phyloP scores from a whole-genome alignment of 2,113 vertebrate species.

The Dromiciops gliroides region DNA sequence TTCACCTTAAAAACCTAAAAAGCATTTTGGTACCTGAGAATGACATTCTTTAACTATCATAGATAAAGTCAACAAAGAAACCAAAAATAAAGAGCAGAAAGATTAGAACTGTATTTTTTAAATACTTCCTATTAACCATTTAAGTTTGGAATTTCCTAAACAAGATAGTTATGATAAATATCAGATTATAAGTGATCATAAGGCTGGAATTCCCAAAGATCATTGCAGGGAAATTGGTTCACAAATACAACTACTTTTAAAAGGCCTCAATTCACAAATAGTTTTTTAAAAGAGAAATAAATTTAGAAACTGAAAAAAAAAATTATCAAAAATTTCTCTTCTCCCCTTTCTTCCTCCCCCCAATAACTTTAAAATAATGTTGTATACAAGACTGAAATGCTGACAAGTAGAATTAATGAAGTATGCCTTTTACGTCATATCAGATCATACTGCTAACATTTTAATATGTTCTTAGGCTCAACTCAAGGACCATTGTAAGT shows the following conservation, averaged over 20 bases:
- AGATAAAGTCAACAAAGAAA: not conserved
- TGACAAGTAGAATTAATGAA: not conserved
- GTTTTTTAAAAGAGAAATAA: too few species aligned
- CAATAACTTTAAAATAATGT: not conserved
- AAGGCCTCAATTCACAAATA: not conserved
- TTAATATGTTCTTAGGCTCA: not conserved
- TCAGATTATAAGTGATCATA: not conserved
- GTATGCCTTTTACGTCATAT: not conserved
- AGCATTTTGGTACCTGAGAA: not conserved
- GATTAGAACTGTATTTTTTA: not conserved
- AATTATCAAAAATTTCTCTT: not conserved
- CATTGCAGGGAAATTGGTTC: not conserved
- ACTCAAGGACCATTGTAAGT: not conserved
- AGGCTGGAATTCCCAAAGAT: not conserved
- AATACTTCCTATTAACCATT: not conserved
- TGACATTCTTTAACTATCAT: not conserved
- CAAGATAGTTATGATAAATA: not conserved
- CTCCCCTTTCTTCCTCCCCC: not conserved
- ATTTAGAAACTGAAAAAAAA: not conserved
- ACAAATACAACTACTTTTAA: not conserved
- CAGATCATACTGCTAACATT: not conserved
- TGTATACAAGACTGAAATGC: not conserved
- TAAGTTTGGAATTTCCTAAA: not conserved
- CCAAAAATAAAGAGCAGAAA: not conserved
- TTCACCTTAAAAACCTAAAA: not conserved